Base-by-base conservation (phyloP, 2,797 vertebrate species). In the Rallus crepitans region DNA sequence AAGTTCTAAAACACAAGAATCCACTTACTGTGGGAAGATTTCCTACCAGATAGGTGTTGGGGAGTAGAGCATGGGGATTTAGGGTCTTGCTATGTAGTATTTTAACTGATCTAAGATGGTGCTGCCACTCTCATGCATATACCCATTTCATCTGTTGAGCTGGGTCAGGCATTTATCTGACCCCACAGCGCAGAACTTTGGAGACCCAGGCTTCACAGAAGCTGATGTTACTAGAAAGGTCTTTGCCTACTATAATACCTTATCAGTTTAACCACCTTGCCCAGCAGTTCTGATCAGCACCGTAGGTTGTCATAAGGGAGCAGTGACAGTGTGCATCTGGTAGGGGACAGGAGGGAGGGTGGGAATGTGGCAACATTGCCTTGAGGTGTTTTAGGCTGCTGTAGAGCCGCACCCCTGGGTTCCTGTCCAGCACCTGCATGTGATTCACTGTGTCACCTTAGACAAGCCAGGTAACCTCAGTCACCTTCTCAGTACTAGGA, bases 371-470 rank as follows among this genome's bases (percentile, higher is more conserved):
- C 40, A 75, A 83, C 33, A 1, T 59, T 48, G 31, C 50, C 69
- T 90, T 12, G 1, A 89, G 25, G n/a, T 65, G 65, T 81, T 92
- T 82, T 55, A 71, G 78, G 61, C 40, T 72, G 40, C 31, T 28
- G 35, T 1, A 4, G 45, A 88, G 15, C 70, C 1, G 0, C 50
- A 47, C 31, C 45, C 4, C 0, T 42, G 55, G 7, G 33, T 79
- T 87, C 50, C 59, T 50, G 12, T 89, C 33, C 77, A 89, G 77
- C 82, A 90, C 33, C 33, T 72, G 65, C 33, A 6, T 79, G 35
- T 69, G 83, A 95, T 52, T 90, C 81, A 87, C 37, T 53, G 15
- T 82, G 73, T 87, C 86, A 68, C 53, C 75, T 75, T 52, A 82
- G 66, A 47, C n/a, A 70, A 85, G 68, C 33, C 73, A 85, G 60